Percentiles rank a stretch among this genome's conserved stretches.
Evolutionary conservation across 2,113 vertebrate genomes (phyloP).

Genomic region (Thunnus maccoyii): DNA sequence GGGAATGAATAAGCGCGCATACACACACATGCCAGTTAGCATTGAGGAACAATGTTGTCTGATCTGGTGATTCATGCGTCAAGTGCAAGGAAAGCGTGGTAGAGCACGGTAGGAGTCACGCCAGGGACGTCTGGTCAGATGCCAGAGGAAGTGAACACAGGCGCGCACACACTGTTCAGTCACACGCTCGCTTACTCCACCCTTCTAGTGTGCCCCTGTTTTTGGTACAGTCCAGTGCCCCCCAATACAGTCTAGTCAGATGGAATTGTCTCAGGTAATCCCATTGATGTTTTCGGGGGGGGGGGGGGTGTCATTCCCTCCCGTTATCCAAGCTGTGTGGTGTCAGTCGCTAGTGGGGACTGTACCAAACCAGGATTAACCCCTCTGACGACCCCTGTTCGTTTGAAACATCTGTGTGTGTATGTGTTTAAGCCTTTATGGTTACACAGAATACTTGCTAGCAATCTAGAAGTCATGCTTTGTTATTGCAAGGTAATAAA

Average conservation of each 20-base stretch:
- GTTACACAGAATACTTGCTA: neutral
- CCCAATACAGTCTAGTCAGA: constrained; percentile 5
- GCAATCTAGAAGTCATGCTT: constrained; percentile 13
- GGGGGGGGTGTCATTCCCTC: constrained; percentile 39
- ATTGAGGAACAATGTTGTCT: neutral
- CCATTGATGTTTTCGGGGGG: constrained; percentile 58
- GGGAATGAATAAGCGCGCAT: neutral
- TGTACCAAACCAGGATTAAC: constrained; percentile 63
- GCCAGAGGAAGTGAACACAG: neutral
- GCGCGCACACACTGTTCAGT: no score
- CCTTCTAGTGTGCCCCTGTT: neutral
- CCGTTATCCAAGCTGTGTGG: constrained; percentile 29
- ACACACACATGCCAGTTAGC: neutral
- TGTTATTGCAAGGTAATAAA: constrained; percentile 33
- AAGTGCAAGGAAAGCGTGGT: neutral
- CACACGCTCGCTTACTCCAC: neutral
- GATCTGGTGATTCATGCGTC: constrained; percentile 9
- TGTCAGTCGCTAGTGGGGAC: constrained; percentile 52
- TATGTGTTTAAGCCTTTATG: neutral
- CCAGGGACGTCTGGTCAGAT: neutral
- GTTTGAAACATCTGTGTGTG: constrained; percentile 38
- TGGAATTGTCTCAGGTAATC: constrained; percentile 53
- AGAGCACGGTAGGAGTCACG: neutral
- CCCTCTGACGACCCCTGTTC: constrained; percentile 28
- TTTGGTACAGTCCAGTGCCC: constrained; percentile 22